Conservation (phyloP, 1,140 invertebrate species). For the Lutraria rhynchaena region DNA sequence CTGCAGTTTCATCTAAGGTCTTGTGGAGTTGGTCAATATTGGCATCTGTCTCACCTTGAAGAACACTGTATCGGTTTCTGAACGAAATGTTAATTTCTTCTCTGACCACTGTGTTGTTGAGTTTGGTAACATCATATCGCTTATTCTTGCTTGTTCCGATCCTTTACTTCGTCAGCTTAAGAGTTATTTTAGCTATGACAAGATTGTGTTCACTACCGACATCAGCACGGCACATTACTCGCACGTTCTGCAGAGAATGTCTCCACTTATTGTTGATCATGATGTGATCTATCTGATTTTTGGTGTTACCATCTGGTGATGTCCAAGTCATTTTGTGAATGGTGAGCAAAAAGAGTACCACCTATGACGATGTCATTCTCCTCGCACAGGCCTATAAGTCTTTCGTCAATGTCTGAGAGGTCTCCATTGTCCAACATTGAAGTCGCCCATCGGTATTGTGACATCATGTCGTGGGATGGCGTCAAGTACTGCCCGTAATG, state of each 20-base stretch:
- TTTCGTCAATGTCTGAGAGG: slow-evolving; percentile 47
- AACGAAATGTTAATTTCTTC: too few species aligned
- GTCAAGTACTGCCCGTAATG: slow-evolving; percentile 45
- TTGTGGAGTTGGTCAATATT: slow-evolving; percentile 3
- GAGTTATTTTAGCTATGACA: slow-evolving; percentile 27
- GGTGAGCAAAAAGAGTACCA: slow-evolving; percentile 55
- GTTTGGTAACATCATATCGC: too few species aligned
- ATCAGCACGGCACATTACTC: slow-evolving; percentile 40
- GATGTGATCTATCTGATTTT: slow-evolving; percentile 65
- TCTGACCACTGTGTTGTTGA: too few species aligned
- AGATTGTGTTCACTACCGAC: slow-evolving; percentile 60
- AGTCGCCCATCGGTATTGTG: slow-evolving; percentile 59
- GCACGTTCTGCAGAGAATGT: slow-evolving; percentile 56
- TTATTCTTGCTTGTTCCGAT: neutral
- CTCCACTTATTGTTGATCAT: slow-evolving; percentile 48
- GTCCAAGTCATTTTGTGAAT: slow-evolving; percentile 65
- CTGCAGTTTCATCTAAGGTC: slow-evolving; percentile 19
- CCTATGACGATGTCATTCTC: slow-evolving; percentile 59
- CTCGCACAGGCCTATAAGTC: slow-evolving; percentile 53
- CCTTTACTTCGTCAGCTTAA: slow-evolving; percentile 25
- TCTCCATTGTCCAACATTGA: slow-evolving; percentile 45
- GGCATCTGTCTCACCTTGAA: too few species aligned
- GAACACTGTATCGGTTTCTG: too few species aligned
- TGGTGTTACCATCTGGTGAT: slow-evolving; percentile 57
- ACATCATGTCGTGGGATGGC: slow-evolving; percentile 47